These are phyloP conservation scores for Cyprinodon tularosa DNA, from an alignment of 2,113 vertebrate species.

Conservation along the genomic window DNA sequence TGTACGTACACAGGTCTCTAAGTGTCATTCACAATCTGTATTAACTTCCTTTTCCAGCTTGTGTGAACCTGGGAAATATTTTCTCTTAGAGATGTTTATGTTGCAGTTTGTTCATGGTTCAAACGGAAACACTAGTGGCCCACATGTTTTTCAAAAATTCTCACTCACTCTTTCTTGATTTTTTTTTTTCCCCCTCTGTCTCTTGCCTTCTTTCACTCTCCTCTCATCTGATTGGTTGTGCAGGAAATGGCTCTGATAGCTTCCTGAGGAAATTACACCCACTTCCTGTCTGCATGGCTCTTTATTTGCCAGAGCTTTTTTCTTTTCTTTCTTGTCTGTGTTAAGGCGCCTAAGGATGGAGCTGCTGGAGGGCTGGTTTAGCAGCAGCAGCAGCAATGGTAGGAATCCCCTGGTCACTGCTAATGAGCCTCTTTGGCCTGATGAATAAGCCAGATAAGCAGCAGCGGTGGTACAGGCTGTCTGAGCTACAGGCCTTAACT, in stretches of 20 bases:
- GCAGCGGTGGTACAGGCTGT: slow-evolving; percentile 54
- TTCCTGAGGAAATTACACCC: slow-evolving; percentile 85
- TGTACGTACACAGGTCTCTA: slow-evolving; percentile 20
- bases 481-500: slow-evolving; percentile 56
- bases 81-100: slow-evolving; percentile 7
- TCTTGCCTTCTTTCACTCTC: slow-evolving; percentile 24
- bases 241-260: slow-evolving; percentile 81
- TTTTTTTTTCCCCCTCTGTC: slow-evolving; percentile 7
- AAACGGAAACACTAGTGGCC: background rate
- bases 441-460: slow-evolving; percentile 75
- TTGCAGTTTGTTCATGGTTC: slow-evolving; percentile 14
- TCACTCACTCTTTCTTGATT: background rate
- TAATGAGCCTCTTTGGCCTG: slow-evolving; percentile 61
- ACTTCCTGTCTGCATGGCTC: slow-evolving; percentile 77
- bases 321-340: slow-evolving; percentile 22
- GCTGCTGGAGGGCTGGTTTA: slow-evolving; percentile 19
- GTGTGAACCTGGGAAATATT: slow-evolving; percentile 14
- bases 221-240: slow-evolving; percentile 64
- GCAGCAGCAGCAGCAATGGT: slow-evolving; percentile 24
- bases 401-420: slow-evolving; percentile 60
- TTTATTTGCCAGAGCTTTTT: slow-evolving; percentile 49
- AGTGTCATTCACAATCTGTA: slow-evolving; percentile 7
- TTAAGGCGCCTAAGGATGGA: slow-evolving; percentile 46
- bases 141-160: slow-evolving; percentile 5
- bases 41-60: slow-evolving; percentile 44